These are phyloP conservation scores for Solea solea DNA, from an alignment of 2,113 vertebrate genomes.

Conservation along the genomic window DNA sequence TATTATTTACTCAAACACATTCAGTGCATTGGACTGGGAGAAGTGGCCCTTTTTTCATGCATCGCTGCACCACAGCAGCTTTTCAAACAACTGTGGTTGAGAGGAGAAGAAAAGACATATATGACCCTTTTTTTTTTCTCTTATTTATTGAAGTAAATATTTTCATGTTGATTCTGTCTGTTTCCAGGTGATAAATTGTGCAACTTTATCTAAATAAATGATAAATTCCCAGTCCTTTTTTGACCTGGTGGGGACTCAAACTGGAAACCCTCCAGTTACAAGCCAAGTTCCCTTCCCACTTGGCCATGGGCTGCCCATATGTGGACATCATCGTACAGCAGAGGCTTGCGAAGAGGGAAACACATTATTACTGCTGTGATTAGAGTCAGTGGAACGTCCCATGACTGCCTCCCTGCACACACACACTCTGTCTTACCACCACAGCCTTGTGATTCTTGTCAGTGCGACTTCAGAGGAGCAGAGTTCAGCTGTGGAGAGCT, in stretches of 20 bases:
- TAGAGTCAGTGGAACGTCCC: slow-evolving; percentile 17
- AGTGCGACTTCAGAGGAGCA: slow-evolving; percentile 6
- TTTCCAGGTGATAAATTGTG: not conserved
- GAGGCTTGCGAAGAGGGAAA: not conserved
- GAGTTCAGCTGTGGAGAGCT: slow-evolving; percentile 20
- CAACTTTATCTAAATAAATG: not conserved
- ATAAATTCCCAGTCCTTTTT: too few relatives aligned
- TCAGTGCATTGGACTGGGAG: slow-evolving; percentile 36
- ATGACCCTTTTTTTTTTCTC: too few relatives aligned
- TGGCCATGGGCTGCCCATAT: too few relatives aligned
- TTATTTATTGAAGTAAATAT: not conserved
- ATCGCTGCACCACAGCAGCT: slow-evolving; percentile 11
- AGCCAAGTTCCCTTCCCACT: too few relatives aligned
- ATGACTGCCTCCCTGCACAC: slow-evolving; percentile 20
- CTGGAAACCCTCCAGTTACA: too few relatives aligned
- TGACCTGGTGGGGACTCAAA: too few relatives aligned
- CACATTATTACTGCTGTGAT: not conserved
- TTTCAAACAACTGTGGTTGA: not conserved
- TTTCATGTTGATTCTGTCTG: not conserved
- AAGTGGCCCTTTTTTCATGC: slow-evolving; percentile 35
- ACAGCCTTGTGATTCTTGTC: slow-evolving; percentile 56
- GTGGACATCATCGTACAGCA: not conserved
- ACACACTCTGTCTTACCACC: slow-evolving; percentile 1
- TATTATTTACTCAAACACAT: slow-evolving; percentile 69
- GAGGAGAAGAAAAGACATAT: not conserved